Percentiles rank a stretch among this genome's conserved stretches.
These are phyloP conservation scores for Drepana falcataria DNA, from an alignment of 2,888 invertebrate genomes.

Conservation along the genomic window DNA sequence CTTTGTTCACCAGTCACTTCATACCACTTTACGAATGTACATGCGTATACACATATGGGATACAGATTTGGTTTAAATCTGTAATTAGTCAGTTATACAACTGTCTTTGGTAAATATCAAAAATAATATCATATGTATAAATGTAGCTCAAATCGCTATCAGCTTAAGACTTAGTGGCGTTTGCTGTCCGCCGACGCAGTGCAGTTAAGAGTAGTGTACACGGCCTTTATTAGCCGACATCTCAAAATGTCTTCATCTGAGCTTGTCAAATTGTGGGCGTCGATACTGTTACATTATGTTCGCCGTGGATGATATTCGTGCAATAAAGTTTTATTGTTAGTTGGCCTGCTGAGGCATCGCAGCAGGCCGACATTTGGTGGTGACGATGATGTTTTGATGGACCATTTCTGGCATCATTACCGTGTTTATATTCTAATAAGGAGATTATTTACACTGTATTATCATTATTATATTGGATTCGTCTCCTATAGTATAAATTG, in stretches of 20 bases:
- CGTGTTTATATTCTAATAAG: not conserved
- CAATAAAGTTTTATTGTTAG: conserved; percentile 19
- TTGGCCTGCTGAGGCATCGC: not conserved
- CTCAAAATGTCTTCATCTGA: conserved; percentile 34
- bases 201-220: conserved; percentile 27
- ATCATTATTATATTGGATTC: not conserved
- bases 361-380: not conserved
- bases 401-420: not conserved
- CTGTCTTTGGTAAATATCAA: too few relatives aligned
- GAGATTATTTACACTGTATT: not conserved
- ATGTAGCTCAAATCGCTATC: conserved; percentile 9
- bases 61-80: too few relatives aligned
- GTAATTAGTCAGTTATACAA: too few relatives aligned
- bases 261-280: conserved; percentile 31
- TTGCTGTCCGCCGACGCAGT: conserved; percentile 34
- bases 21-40: too few relatives aligned
- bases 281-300: conserved; percentile 7
- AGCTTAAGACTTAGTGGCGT: conserved; percentile 10
- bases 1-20: too few relatives aligned
- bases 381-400: not conserved
- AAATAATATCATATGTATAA: not conserved
- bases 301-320: not conserved
- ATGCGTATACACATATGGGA: too few relatives aligned
- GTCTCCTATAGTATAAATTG: too few relatives aligned
- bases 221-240: conserved; percentile 29